Base-by-base conservation (phyloP, 2,888 invertebrate genomes). In the Megastigmus dorsalis region DNA sequence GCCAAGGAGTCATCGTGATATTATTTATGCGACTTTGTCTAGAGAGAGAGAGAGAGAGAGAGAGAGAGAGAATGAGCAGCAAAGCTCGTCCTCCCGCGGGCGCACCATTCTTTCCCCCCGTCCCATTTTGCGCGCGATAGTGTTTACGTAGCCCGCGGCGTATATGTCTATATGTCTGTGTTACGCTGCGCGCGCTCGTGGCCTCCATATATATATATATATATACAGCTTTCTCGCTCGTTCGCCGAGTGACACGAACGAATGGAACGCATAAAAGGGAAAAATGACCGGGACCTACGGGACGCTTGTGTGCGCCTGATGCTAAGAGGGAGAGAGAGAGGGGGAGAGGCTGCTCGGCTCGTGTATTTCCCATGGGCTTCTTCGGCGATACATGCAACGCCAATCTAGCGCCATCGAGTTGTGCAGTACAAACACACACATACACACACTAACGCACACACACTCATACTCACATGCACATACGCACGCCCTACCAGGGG, bases 181-280 rank as follows among this genome's bases (percentile, higher is more conserved):
- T n/a, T n/a, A n/a, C n/a, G n/a, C n/a, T n/a, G n/a, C 50, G 65
- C 28, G 18, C 28, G 28, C 28, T 13, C n/a, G 30, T 13, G 9
- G 48, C 23, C 15, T n/a, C n/a, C n/a, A n/a, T n/a, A n/a, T n/a
- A n/a, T n/a, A n/a, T n/a, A n/a, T n/a, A n/a, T n/a, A n/a, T n/a
- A n/a, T n/a, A n/a, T n/a, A n/a, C n/a, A n/a, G 28, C 41, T 10
- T 18, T 48, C 68, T 59, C 26, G 30, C 36, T 60, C 59, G 62
- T 54, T 62, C 54, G 33, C 9, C 55, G 65, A 75, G 48, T 54
- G 86, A 85, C 85, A 80, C 81, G 81, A 84, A 86, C 85, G 83
- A 84, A 86, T 85, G 85, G 83, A 83, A 83, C 81, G 84, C 84
- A 84, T 86, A 86, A 86, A 86, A 83, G 81, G 84, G 83, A 86